phyloP scores from a whole-genome alignment of 2,113 vertebrate genomes.

The Suncus etruscus region DNA sequence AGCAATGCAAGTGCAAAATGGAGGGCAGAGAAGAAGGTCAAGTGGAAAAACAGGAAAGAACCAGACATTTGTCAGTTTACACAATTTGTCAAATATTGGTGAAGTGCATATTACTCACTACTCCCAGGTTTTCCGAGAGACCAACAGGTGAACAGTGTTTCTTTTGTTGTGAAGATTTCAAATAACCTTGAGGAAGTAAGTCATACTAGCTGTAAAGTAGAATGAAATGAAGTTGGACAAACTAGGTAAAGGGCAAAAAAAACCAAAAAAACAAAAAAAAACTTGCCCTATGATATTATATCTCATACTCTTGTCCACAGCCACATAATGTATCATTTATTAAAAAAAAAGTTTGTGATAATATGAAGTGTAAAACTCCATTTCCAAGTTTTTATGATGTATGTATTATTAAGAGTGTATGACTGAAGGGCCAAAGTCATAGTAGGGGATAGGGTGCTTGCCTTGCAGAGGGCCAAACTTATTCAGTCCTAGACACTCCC shows the following conservation, averaged over 20 bases:
- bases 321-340: background rate
- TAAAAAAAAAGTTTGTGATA: background rate
- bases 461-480: too few relatives aligned
- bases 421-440: too few relatives aligned
- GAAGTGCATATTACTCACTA: background rate
- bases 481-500: too few relatives aligned
- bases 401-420: background rate
- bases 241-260: background rate
- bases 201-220: background rate
- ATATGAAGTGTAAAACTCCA: background rate
- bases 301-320: background rate
- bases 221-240: background rate
- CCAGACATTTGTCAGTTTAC: background rate
- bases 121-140: background rate
- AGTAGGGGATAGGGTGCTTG: too few relatives aligned
- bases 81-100: slow-evolving; percentile 32
- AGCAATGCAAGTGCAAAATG: background rate
- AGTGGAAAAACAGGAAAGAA: background rate
- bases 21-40: background rate
- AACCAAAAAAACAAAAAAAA: background rate
- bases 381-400: background rate
- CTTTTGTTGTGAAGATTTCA: background rate
- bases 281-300: background rate
- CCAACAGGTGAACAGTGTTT: background rate
- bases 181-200: background rate